A percentile compares a stretch with the other conserved stretches of the same genome.
Evolutionary conservation across 1,140 invertebrate species (phyloP).

Genomic region (Phortica variegata): DNA sequence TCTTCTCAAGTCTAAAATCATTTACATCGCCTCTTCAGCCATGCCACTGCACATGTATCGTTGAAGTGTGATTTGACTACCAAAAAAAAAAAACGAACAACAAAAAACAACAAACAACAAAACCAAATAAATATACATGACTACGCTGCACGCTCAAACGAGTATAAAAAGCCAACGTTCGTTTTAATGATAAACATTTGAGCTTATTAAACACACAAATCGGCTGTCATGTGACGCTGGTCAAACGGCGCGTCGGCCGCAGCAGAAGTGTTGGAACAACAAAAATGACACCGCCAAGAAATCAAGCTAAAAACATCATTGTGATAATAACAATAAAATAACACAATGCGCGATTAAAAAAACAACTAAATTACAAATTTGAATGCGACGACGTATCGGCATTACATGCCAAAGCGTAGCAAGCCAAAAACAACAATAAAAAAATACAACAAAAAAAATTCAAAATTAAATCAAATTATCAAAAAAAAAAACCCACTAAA

Average conservation of each 20-base stretch:
- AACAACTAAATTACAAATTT: no score
- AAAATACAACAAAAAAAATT: no score
- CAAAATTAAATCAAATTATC: no score
- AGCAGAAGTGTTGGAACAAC: conserved; percentile 4
- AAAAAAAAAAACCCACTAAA: no score
- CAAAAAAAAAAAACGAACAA: conserved; percentile 3
- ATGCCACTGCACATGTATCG: conserved; percentile 8
- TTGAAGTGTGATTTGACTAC: no score
- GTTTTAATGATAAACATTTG: conserved; percentile 3
- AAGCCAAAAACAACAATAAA: no score
- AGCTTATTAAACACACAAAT: conserved; percentile 41
- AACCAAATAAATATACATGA: conserved; percentile 16
- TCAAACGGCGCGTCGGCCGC: conserved; percentile 9
- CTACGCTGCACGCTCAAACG: not conserved
- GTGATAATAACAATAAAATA: conserved; percentile 1
- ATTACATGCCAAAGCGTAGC: no score
- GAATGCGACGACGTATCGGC: no score
- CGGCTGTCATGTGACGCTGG: conserved; percentile 40
- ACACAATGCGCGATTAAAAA: no score
- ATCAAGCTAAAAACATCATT: not conserved
- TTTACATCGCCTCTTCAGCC: not conserved
- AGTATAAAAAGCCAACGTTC: no score
- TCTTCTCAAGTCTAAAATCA: not conserved
- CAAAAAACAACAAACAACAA: conserved; percentile 27
- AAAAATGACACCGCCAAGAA: conserved; percentile 22